Conservation (phyloP, 2,888 invertebrate species). For the Drosophila antonietae region DNA sequence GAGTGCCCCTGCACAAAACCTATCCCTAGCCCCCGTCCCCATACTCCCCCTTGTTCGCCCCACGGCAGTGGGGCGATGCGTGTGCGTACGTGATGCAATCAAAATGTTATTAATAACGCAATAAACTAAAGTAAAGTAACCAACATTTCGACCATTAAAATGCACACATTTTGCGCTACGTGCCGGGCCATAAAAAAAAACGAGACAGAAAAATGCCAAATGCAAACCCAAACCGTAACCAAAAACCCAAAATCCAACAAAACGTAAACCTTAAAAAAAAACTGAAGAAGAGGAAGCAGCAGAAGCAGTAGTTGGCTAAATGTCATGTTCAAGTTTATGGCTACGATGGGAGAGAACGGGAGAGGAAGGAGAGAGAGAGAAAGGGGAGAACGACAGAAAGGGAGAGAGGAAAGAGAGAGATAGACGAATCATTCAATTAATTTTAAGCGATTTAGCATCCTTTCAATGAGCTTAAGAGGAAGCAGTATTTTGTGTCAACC, state of each 20-base stretch:
- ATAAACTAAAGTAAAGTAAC: slow-evolving; percentile 73
- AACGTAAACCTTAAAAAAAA: background rate
- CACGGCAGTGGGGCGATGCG: slow-evolving; percentile 42
- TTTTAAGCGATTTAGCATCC: too few species aligned
- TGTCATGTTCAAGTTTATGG: slow-evolving; percentile 14
- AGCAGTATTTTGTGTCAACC: too few species aligned
- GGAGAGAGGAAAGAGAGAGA: too few species aligned
- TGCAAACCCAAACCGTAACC: slow-evolving; percentile 6
- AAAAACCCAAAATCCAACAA: slow-evolving; percentile 3
- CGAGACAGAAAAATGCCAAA: background rate
- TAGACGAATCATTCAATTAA: too few species aligned
- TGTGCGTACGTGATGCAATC: slow-evolving; percentile 77
- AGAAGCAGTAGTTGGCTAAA: slow-evolving; percentile 1
- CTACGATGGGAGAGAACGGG: background rate
- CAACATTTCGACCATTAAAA: slow-evolving; percentile 78
- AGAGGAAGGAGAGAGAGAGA: background rate
- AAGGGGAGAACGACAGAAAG: background rate
- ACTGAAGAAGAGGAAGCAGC: background rate
- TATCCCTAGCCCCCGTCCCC: too few species aligned
- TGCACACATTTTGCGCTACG: slow-evolving; percentile 72
- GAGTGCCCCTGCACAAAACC: background rate
- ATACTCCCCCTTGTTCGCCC: background rate
- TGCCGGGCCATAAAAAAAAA: slow-evolving; percentile 30
- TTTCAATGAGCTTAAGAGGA: too few species aligned
- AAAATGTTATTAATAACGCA: slow-evolving; percentile 78